phyloP scores from a whole-genome alignment of 2,888 invertebrate genomes.

The Xestoiulus laeticollis region DNA sequence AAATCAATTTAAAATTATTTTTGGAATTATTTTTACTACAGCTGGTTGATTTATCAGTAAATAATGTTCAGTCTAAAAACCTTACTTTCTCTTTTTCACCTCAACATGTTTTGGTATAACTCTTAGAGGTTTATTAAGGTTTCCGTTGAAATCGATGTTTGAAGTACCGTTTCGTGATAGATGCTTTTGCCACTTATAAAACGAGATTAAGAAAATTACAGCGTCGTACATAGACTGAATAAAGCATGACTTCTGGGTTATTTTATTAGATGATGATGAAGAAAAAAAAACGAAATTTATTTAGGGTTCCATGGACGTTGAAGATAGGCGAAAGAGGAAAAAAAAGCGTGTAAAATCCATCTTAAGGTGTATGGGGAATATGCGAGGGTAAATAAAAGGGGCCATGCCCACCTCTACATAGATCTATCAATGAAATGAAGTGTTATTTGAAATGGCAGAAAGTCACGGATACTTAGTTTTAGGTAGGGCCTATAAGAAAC shows the following conservation, averaged over 20 bases:
- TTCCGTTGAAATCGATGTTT: background rate
- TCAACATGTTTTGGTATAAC: no score
- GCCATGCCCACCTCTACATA: conserved; percentile 13
- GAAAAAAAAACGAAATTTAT: background rate
- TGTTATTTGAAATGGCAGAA: conserved; percentile 33
- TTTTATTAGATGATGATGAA: background rate
- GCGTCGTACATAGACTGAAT: background rate
- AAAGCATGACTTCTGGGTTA: background rate
- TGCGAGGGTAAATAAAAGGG: conserved; percentile 27
- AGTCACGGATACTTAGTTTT: conserved; percentile 37
- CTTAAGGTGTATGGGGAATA: conserved; percentile 31
- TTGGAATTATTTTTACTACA: no score
- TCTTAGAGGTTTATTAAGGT: no score
- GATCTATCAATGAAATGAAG: conserved; percentile 23
- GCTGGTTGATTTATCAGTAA: no score
- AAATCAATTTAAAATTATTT: no score
- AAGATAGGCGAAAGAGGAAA: background rate
- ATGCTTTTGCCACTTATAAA: background rate
- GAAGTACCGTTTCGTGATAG: background rate
- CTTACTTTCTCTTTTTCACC: no score
- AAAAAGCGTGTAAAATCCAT: background rate
- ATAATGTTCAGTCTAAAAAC: no score
- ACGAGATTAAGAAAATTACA: background rate
- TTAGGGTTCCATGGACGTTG: conserved; percentile 8
- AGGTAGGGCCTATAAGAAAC: conserved; percentile 4